Evolutionary conservation across 2,797 vertebrate genomes (phyloP), one percentile per base, ranked within the genome.

Genomic region (Merluccius polli): DNA sequence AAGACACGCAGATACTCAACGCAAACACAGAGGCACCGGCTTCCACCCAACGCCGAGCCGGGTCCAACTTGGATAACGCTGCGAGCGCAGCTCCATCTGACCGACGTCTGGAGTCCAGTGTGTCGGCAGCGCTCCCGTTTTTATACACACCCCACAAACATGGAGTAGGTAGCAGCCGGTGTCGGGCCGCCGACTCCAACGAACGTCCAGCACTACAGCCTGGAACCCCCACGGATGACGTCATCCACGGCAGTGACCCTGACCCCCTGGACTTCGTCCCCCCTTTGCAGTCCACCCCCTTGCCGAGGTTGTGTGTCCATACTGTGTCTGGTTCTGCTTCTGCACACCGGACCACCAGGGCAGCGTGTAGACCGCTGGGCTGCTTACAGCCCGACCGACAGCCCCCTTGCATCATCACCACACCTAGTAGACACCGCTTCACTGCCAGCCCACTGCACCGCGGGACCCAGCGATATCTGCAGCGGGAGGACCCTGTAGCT

Each of bases 241-340:
- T 41, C 12, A 36, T 18, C 48, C 36, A 29, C 10, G 38, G 33
- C 12, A 59, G 69, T 35, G 63, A 59, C 41, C 36, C 63, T 15
- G 48, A 70, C 5, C 52, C 15, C 18, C 38, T 88, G 16, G 85
- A 89, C 71, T 92, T 92, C 24, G 67, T 89, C 69, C 92, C 92
- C 27, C 78, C 86, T 2, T 88, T 84, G 78, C 92, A 92, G 86
- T 93, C 92, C 32, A 92, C 91, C 9, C 92, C 91, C 0, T 71
- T 82, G 41, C 52, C 82, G 5, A 88, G 83, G 83, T 9, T 4
- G 21, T n/a, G 36, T 27, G 1, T 0, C 29, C 18, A 5, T 13
- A n/a, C 72, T 52, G 18, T 32, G 12, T 75, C 78, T 2, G 4
- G 4, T 27, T 65, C 59, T 36, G 10, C 16, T 29, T 15, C 29